Conservation (phyloP, 2,888 invertebrate species). For the Eustalomyia histrio region DNA sequence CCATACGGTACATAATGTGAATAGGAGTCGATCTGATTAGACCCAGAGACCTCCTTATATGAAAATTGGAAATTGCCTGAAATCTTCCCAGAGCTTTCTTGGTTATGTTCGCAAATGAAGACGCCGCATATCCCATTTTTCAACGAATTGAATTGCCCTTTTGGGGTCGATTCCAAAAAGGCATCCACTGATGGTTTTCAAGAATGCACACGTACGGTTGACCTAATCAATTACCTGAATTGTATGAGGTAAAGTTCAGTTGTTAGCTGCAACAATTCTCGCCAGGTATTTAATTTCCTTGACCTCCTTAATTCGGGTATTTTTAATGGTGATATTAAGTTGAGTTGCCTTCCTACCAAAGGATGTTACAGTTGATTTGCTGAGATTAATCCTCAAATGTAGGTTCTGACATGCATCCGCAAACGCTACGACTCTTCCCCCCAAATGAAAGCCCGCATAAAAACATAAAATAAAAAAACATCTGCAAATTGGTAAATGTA, state of each 20-base stretch:
- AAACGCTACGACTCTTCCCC: not conserved
- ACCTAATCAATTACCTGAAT: not conserved
- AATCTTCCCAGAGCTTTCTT: not conserved
- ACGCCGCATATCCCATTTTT: not conserved
- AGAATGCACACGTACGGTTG: too few species aligned
- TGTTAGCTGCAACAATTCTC: not conserved
- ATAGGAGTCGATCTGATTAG: constrained; percentile 3
- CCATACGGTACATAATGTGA: not conserved
- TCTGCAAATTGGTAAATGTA: constrained; percentile 30
- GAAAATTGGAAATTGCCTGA: too few species aligned
- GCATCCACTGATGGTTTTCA: not conserved
- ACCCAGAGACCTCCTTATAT: constrained; percentile 5
- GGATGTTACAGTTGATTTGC: not conserved
- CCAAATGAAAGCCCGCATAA: not conserved
- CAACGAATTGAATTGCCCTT: not conserved
- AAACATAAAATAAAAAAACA: constrained; percentile 19
- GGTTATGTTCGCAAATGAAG: too few species aligned
- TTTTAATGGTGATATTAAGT: too few species aligned
- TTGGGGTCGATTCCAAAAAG: not conserved
- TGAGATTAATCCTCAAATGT: not conserved
- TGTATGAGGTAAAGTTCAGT: not conserved
- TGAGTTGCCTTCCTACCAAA: too few species aligned
- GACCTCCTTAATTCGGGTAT: too few species aligned
- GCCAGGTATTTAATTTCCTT: constrained; percentile 19
- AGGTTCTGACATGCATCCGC: not conserved